Base-by-base conservation (phyloP, 2,113 vertebrate species). In the Aldabrachelys gigantea region DNA sequence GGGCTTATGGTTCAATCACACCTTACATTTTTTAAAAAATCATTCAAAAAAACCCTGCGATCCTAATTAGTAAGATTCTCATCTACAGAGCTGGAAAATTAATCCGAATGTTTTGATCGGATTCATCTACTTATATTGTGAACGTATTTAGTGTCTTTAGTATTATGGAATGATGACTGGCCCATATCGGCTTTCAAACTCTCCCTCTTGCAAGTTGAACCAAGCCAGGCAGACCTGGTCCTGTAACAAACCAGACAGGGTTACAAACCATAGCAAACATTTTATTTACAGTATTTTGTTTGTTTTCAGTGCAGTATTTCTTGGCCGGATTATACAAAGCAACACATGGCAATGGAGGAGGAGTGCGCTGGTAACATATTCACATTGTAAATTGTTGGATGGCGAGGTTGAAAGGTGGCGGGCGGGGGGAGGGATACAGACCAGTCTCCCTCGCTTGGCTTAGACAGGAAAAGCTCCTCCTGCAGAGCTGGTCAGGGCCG, bases 281-380 rank as follows among this genome's bases (percentile, higher is more conserved):
- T 99, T 99, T 99, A 99, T 99, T 99, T 99, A 99, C 99, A 99
- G 94, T 97, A 97, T 98, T 85, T 97, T 87, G 47, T 89, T 81
- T 85, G 25, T 95, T 89, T 91, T 99, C 98, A 99, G 98, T 99
- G 99, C 99, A 99, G 91, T 94, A 57, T 78, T 93, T 96, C 89
- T 95, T 82, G 96, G 94, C 95, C 96, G 62, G 94, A 96, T 96
- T 97, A 95, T 88, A 97, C 84, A 93, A 95, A 97, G 91, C 83
- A 94, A 97, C 87, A 86, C 80, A 84, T 93, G 88, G 92, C 76
- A 87, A 94, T 86, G 86, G 24, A 86, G 25, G 85, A 91, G 21
- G 85, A 62, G 2, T 65, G 25, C 57, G 82, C 78, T 50, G 83
- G 81, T 87, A 94, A 90, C 96, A 91, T 87, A 85, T 96, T 97